These are phyloP conservation scores for Gorsachius goisagi DNA, from an alignment of 2,113 vertebrate species.

Conservation along the genomic window DNA sequence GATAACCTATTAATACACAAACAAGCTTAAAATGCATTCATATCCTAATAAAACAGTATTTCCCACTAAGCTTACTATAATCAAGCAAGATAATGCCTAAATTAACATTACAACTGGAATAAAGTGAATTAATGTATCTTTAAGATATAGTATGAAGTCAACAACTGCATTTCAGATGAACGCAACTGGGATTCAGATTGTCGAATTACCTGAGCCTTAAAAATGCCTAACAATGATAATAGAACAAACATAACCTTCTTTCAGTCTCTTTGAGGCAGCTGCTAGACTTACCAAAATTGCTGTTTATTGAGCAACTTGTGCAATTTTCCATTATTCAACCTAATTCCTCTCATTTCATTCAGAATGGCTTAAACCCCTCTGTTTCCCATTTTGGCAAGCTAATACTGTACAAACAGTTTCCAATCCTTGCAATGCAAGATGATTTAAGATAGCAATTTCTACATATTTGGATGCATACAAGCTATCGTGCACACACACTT, in stretches of 20 bases:
- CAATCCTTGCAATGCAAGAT: background rate
- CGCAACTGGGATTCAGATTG: background rate
- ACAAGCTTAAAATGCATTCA: background rate
- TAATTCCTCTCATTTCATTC: slow-evolving; percentile 7
- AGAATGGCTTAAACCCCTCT: background rate
- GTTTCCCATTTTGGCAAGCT: background rate
- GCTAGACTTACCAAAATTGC: background rate
- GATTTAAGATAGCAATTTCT: slow-evolving; percentile 6
- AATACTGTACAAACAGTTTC: background rate
- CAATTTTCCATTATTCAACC: slow-evolving; percentile 29
- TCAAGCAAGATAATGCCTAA: background rate
- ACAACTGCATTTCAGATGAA: background rate
- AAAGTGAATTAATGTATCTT: background rate
- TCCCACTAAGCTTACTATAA: background rate
- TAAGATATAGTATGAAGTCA: background rate
- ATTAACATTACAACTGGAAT: background rate
- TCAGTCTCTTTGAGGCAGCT: background rate
- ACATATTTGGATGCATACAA: background rate
- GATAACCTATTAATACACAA: background rate
- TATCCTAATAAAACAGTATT: background rate
- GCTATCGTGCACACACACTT: background rate
- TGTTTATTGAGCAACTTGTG: background rate
- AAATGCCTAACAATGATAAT: background rate
- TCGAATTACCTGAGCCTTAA: slow-evolving; percentile 5
- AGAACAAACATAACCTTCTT: background rate